A percentile compares a stretch with the other conserved stretches of the same genome.
Evolutionary conservation across 1,140 invertebrate genomes (phyloP).

Genomic region (Neelides sp.): DNA sequence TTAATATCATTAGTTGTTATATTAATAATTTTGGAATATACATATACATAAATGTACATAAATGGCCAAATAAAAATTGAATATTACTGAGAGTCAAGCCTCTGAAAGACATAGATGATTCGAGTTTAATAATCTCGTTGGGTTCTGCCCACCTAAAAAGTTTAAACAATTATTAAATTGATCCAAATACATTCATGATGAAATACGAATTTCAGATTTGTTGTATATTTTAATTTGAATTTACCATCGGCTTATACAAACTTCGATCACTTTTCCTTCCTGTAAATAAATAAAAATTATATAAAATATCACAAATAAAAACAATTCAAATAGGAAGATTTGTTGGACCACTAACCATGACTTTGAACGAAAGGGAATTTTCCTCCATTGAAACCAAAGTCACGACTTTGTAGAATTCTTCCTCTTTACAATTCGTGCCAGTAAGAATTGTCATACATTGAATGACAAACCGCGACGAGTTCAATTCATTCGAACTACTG

Average conservation of each 20-base stretch:
- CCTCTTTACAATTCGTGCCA: slow-evolving; percentile 56
- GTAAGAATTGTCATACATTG: slow-evolving; percentile 72
- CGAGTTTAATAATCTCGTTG: slow-evolving; percentile 1
- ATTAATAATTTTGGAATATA: background rate
- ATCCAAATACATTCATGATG: too few species aligned
- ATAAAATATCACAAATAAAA: background rate
- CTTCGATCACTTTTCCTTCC: slow-evolving; percentile 64
- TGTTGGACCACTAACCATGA: slow-evolving; percentile 45
- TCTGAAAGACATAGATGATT: slow-evolving; percentile 4
- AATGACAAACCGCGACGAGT: slow-evolving; percentile 61
- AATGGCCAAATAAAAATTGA: background rate
- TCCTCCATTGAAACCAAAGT: slow-evolving; percentile 53
- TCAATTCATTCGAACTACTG: slow-evolving; percentile 44
- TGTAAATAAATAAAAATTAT: slow-evolving; percentile 33
- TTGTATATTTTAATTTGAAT: too few species aligned
- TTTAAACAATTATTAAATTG: too few species aligned
- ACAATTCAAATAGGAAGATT: background rate
- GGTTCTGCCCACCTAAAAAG: slow-evolving; percentile 68
- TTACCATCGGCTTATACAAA: slow-evolving; percentile 85
- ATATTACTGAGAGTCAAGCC: background rate
- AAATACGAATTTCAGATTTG: too few species aligned
- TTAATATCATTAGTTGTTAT: slow-evolving; percentile 4
- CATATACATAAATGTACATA: slow-evolving; percentile 3
- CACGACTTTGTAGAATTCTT: slow-evolving; percentile 71
- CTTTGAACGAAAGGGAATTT: slow-evolving; percentile 49